A percentile compares a stretch with the other conserved stretches of the same genome.
phyloP scores from a whole-genome alignment of 2,113 vertebrate species.

The Serilophus lunatus region DNA sequence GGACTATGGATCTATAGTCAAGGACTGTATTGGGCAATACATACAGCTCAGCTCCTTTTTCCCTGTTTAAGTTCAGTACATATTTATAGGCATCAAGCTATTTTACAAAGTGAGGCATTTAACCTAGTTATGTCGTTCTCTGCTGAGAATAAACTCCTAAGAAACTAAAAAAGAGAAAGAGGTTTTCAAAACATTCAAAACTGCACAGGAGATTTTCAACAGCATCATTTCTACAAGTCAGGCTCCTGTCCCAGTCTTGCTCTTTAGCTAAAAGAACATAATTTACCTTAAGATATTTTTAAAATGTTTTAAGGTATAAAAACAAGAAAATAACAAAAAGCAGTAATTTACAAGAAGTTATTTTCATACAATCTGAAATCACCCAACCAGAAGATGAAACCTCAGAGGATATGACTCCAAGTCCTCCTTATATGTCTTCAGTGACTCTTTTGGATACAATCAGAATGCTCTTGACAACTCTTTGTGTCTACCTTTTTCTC shows the following conservation, averaged over 20 bases:
- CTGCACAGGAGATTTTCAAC: neutral
- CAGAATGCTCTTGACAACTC: neutral
- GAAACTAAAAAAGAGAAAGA: neutral
- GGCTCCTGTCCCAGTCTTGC: neutral
- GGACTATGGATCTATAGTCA: neutral
- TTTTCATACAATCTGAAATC: neutral
- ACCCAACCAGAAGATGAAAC: neutral
- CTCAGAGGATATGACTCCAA: fast-evolving
- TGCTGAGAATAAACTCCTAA: neutral
- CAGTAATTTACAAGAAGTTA: neutral
- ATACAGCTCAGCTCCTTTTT: neutral
- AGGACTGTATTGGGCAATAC: neutral
- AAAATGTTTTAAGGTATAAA: neutral
- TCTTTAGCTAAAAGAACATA: neutral
- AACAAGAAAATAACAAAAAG: neutral
- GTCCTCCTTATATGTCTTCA: neutral
- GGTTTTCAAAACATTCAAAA: neutral
- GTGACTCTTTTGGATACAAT: neutral
- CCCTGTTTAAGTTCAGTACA: neutral
- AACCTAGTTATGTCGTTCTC: neutral
- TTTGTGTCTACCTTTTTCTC: neutral
- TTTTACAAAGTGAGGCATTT: neutral
- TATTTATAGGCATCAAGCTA: neutral
- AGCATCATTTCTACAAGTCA: neutral
- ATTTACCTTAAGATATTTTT: neutral